Evolutionary conservation across 2,888 invertebrate genomes (phyloP).

Genomic region (Lordiphosa andalusiaca): DNA sequence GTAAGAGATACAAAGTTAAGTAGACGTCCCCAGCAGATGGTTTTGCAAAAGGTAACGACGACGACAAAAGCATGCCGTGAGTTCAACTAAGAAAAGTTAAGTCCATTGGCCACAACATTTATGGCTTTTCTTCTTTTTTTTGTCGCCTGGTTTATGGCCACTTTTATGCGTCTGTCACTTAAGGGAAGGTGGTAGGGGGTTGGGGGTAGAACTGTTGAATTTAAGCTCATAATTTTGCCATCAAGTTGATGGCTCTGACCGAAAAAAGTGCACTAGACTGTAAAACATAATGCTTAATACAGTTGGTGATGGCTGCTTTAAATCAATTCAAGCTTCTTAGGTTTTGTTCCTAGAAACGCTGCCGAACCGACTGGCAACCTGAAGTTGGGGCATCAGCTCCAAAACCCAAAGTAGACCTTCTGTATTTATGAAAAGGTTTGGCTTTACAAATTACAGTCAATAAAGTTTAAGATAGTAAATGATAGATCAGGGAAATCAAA

Average conservation of each 20-base stretch:
- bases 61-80: background rate
- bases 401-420: too few relatives aligned
- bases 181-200: constrained; percentile 17
- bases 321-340: too few relatives aligned
- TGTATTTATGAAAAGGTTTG: too few relatives aligned
- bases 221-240: constrained; percentile 33
- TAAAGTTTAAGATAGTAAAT: too few relatives aligned
- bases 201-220: constrained; percentile 5
- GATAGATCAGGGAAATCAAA: too few relatives aligned
- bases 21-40: background rate
- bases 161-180: constrained; percentile 45
- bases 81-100: constrained; percentile 2
- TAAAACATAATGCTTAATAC: too few relatives aligned
- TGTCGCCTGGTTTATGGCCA: constrained; percentile 49
- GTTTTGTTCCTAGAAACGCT: too few relatives aligned
- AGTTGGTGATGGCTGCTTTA: too few relatives aligned
- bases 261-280: constrained; percentile 3
- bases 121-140: constrained; percentile 34
- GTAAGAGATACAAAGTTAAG: constrained; percentile 4
- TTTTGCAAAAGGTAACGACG: background rate
- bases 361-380: too few relatives aligned
- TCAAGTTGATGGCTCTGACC: constrained; percentile 25
- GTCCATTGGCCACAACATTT: constrained; percentile 12
- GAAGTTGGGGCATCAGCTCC: too few relatives aligned
- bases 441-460: too few relatives aligned